A percentile compares a stretch with the other conserved stretches of the same genome.
These are phyloP conservation scores for Seira ritae DNA, from an alignment of 2,888 invertebrate species.

Conservation along the genomic window DNA sequence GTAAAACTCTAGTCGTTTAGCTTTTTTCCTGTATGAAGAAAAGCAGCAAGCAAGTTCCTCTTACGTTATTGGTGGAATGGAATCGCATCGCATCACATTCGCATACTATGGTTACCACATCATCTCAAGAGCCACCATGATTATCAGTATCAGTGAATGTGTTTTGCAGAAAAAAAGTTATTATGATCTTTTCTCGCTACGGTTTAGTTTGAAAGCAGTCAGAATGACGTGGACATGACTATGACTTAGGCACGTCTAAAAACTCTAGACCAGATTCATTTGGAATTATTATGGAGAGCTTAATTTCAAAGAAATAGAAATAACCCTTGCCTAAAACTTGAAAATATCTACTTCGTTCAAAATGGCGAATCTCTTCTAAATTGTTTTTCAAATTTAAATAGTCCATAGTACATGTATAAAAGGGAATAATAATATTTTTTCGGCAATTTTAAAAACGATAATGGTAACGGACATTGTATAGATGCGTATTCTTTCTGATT, in stretches of 20 bases:
- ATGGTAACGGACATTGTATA: not conserved
- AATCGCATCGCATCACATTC: constrained; percentile 54
- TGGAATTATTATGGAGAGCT: not conserved
- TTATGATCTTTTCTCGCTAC: not conserved
- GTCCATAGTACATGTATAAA: not conserved
- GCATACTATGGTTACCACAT: constrained; percentile 46
- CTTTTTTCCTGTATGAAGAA: constrained; percentile 38
- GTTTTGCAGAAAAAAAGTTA: constrained; percentile 9
- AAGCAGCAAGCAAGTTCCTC: constrained; percentile 35
- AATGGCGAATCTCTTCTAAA: too few relatives aligned
- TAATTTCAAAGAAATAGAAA: not conserved
- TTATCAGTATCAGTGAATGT: constrained; percentile 43
- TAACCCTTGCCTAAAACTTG: not conserved
- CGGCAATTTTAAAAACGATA: constrained; percentile 1
- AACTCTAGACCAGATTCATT: not conserved
- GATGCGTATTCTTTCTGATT: not conserved
- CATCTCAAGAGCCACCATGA: not conserved
- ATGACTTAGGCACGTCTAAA: not conserved
- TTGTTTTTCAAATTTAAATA: too few relatives aligned
- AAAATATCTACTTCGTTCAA: not conserved
- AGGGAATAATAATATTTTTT: not conserved
- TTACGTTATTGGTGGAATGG: constrained; percentile 57
- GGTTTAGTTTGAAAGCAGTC: too few relatives aligned
- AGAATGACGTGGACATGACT: too few relatives aligned
- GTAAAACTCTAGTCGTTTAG: constrained; percentile 63